phyloP scores from a whole-genome alignment of 2,888 invertebrate genomes.

The Drosophila anomelani region DNA sequence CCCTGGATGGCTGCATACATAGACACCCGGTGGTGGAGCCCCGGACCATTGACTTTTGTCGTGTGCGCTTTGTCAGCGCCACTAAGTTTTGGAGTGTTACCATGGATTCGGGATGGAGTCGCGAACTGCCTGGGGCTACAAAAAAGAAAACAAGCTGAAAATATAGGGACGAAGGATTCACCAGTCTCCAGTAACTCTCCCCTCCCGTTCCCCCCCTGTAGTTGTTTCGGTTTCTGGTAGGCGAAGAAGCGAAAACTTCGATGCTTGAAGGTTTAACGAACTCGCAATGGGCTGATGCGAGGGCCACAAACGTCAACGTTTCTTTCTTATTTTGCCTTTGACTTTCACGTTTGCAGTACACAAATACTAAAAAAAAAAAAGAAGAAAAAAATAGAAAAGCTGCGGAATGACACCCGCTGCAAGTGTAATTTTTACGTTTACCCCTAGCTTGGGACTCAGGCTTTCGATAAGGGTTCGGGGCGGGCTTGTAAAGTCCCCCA shows the following conservation, averaged over 20 bases:
- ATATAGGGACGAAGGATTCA: conserved; percentile 16
- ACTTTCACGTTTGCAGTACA: conserved; percentile 55
- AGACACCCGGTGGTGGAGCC: conserved; percentile 12
- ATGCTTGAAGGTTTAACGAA: conserved; percentile 78
- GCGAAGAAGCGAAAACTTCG: conserved; percentile 73
- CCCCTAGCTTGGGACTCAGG: conserved; percentile 45
- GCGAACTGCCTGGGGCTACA: conserved; percentile 51
- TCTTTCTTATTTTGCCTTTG: conserved; percentile 40
- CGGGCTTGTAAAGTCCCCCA: conserved; percentile 44
- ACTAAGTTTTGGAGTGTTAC: conserved; percentile 58
- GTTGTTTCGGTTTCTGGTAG: conserved; percentile 37
- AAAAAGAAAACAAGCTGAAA: conserved; percentile 3
- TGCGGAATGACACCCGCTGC: conserved; percentile 31
- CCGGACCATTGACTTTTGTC: conserved; percentile 41
- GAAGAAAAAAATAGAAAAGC: conserved; percentile 28
- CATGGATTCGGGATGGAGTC: conserved; percentile 44
- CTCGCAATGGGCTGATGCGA: conserved; percentile 44
- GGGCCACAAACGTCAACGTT: conserved; percentile 69
- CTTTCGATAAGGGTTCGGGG: conserved; percentile 25
- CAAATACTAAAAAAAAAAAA: conserved; percentile 1
- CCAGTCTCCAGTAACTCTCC: background rate
- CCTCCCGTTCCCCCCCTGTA: background rate
- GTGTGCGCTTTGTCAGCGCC: conserved; percentile 48
- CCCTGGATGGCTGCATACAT: conserved; percentile 3
- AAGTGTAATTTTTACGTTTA: conserved; percentile 78